These are phyloP conservation scores for Lamprologus lemairii DNA, from an alignment of 2,113 vertebrate genomes.

Conservation along the genomic window DNA sequence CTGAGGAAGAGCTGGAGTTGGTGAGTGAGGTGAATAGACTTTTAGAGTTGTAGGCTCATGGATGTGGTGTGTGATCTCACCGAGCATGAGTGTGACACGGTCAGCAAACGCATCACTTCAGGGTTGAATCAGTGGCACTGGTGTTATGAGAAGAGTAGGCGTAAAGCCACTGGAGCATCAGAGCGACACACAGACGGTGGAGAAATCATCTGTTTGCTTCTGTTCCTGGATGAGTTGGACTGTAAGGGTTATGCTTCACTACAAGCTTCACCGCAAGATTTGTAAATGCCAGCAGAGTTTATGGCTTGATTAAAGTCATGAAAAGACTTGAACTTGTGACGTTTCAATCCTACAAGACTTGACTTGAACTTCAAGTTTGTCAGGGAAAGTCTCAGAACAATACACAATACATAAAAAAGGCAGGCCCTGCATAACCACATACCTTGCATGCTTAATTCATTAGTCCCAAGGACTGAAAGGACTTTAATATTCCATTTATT, in stretches of 20 bases:
- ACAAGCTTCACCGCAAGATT: background rate
- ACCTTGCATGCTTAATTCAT: background rate
- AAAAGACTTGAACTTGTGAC: background rate
- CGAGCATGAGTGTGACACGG: slow-evolving; percentile 38
- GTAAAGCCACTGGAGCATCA: background rate
- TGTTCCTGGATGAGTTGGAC: background rate
- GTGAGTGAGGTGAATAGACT: slow-evolving; percentile 83
- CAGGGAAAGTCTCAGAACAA: background rate
- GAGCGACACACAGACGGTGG: background rate
- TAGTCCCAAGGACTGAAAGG: background rate
- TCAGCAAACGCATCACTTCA: background rate
- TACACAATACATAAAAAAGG: background rate
- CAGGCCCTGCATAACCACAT: background rate
- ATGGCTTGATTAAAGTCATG: background rate
- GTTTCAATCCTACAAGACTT: background rate
- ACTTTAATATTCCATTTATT: background rate
- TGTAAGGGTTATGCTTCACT: background rate
- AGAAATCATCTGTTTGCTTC: background rate
- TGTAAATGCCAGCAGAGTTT: background rate
- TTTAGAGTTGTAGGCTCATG: slow-evolving; percentile 32
- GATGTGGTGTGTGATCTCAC: slow-evolving; percentile 48
- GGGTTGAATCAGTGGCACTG: background rate
- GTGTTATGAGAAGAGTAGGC: background rate
- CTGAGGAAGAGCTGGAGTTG: slow-evolving; percentile 95
- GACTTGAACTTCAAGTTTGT: background rate